These are phyloP conservation scores for Protobothrops mucrosquamatus DNA, from an alignment of 2,113 vertebrate species.

Conservation along the genomic window DNA sequence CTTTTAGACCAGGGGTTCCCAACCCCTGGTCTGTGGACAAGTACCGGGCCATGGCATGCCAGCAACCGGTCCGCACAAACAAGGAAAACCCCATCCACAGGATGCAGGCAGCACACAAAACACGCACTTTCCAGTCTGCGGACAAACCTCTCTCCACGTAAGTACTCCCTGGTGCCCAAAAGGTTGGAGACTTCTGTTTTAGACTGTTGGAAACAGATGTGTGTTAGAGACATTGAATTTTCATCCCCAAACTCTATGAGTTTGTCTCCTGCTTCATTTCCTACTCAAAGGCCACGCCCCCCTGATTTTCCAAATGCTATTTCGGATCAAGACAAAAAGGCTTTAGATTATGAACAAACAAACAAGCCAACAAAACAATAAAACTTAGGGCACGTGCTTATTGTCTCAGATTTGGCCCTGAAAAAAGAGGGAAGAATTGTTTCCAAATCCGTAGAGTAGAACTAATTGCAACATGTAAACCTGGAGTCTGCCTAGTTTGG, in stretches of 20 bases:
- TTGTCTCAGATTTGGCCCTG: neutral
- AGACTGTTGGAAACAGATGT: neutral
- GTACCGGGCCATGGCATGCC: too few species aligned
- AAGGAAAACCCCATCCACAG: too few species aligned
- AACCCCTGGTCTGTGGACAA: too few species aligned
- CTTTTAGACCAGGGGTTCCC: neutral
- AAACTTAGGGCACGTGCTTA: neutral
- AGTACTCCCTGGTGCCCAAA: too few species aligned
- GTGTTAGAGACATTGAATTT: neutral
- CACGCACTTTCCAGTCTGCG: too few species aligned
- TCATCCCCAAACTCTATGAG: neutral
- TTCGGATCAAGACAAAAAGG: neutral
- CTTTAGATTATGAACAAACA: neutral
- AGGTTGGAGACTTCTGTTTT: neutral
- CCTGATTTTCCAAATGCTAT: neutral
- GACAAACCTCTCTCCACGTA: too few species aligned
- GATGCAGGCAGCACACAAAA: too few species aligned
- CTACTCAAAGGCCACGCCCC: neutral
- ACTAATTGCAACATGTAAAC: neutral
- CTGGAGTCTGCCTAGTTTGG: neutral
- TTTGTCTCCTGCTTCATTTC: neutral
- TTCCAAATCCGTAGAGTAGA: neutral
- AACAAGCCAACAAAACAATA: neutral
- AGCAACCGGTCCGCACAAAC: too few species aligned
- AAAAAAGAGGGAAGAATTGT: neutral